Evolutionary conservation across 53 echinoderm and acorn worm genomes (phyloP).

Genomic region (Holothuria scabra): DNA sequence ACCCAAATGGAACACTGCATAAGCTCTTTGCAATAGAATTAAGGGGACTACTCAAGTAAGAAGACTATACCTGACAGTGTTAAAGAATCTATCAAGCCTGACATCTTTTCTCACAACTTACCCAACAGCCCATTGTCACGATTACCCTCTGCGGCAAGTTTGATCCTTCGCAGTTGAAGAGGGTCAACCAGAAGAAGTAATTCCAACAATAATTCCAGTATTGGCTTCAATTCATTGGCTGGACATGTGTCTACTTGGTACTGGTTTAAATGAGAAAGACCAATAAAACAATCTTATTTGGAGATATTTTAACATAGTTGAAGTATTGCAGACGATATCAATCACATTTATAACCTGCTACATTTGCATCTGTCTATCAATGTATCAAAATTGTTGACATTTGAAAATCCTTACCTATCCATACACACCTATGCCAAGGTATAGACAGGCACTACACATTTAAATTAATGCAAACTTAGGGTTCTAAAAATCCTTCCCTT

Average conservation of each 20-base stretch:
- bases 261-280: conserved; percentile 45
- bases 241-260: conserved; percentile 84
- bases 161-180: conserved; percentile 77
- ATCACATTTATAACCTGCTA: not conserved
- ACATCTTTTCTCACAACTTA: conserved; percentile 31
- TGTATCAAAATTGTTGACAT: no score
- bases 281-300: not conserved
- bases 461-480: no score
- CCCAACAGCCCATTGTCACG: conserved; percentile 87
- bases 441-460: no score
- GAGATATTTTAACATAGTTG: not conserved
- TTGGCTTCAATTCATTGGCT: conserved; percentile 93
- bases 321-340: not conserved
- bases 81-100: no score
- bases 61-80: no score
- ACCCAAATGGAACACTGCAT: no score
- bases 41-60: no score
- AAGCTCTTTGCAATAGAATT: no score
- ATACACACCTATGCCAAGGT: no score
- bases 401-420: no score
- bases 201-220: conserved; percentile 84
- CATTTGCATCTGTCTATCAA: not conserved
- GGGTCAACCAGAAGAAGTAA: conserved; percentile 88
- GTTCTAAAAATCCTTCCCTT: no score
- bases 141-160: conserved; percentile 86